phyloP scores from a whole-genome alignment of 2,888 invertebrate species.

The Rotaria socialis region DNA sequence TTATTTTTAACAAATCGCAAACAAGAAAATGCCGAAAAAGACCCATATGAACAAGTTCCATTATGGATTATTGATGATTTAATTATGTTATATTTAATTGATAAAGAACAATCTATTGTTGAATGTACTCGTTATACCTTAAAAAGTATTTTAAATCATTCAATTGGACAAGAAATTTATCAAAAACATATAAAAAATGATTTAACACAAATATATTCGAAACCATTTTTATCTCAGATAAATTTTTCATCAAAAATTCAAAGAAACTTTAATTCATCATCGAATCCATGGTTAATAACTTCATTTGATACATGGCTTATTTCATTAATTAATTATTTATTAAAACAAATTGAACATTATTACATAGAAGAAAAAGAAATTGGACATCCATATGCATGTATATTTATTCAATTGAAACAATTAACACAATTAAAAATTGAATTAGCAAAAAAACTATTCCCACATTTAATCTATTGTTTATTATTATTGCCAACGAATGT shows the following conservation, averaged over 20 bases:
- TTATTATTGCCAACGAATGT: background rate
- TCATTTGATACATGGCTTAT: background rate
- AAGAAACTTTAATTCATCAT: background rate
- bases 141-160: background rate
- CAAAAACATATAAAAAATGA: background rate
- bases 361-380: background rate
- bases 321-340: background rate
- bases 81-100: background rate
- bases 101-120: background rate
- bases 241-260: background rate
- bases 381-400: background rate
- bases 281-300: background rate
- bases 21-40: background rate
- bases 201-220: background rate
- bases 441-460: background rate
- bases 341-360: background rate
- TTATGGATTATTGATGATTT: background rate
- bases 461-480: conserved; percentile 8
- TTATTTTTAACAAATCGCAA: background rate
- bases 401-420: background rate
- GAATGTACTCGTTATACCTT: background rate
- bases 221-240: background rate
- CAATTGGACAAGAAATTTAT: background rate
- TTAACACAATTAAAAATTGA: conserved; percentile 6
- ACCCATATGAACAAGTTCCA: background rate